Evolutionary conservation across 2,113 vertebrate species (phyloP), one percentile per base, ranked within the genome.

Genomic region (Vulpes ferrilata): DNA sequence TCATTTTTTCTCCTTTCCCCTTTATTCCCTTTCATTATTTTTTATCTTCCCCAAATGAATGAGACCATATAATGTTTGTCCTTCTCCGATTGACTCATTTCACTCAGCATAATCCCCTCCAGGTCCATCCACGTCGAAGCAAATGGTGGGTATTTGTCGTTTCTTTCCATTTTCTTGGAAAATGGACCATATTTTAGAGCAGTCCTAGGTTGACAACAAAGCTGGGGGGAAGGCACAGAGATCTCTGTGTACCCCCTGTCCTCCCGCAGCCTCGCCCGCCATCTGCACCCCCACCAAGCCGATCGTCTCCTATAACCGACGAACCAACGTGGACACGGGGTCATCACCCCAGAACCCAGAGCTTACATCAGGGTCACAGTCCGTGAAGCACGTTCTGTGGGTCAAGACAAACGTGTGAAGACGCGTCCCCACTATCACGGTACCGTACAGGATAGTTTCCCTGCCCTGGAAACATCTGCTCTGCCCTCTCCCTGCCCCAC

Each of bases 361-460:
- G 1, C 3, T 22, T 2, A 92, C 67, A 4, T 53, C 27, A 53
- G 22, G 60, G 67, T 11, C 57, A 11, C 43, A 20, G 32, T 43
- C 6, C 20, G 23, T 51, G 43, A 0, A 7, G 22, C 17, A 22
- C 32, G 51, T 7, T 16, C 57, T 62, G 1, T 11, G 69, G 32
- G 16, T 53, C 27, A 22, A 43, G 38, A 76, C 16, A 62, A 64
- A 4, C 5, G 57, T 64, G 16, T 30, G 11, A 22, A 5, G 69
- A 53, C 57, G 7, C 1, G 7, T 4, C 4, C 2, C 48, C 22
- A 27, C 15, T 38, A 13, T 30, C 3, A 4, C 10, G 5, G 32
- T 27, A 1, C 30, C 43, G 2, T 2, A 35, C 4, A 7, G 15
- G 35, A 22, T 10, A 62, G 38, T 15, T 27, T 27, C 38, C 27